Conservation (phyloP, 2,113 vertebrate genomes). For the Dipodomys ordii region DNA sequence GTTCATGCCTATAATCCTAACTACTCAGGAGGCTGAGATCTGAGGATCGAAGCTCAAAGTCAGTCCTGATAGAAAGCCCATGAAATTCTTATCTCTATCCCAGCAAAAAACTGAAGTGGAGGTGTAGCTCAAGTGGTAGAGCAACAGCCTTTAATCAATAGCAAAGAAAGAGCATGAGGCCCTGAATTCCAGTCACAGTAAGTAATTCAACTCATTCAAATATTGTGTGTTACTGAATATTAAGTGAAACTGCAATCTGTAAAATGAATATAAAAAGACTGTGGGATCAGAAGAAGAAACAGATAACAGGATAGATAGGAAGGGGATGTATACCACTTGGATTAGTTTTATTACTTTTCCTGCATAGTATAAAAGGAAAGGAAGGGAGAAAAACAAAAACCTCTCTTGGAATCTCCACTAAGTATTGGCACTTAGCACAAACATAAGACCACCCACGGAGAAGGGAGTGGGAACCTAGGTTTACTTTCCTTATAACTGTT, state of each 20-base stretch:
- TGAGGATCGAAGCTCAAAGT: no score
- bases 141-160: no score
- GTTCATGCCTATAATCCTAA: no score
- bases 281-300: not conserved
- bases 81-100: no score
- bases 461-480: constrained; percentile 9
- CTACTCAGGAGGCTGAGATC: no score
- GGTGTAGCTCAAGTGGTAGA: no score
- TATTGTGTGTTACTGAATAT: not conserved
- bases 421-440: constrained; percentile 4
- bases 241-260: not conserved
- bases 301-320: not conserved
- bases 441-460: not conserved
- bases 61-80: no score
- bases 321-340: not conserved
- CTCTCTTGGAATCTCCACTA: constrained; percentile 12
- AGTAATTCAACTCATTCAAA: not conserved
- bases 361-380: not conserved
- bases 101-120: no score
- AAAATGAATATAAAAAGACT: constrained; percentile 4
- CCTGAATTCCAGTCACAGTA: not conserved
- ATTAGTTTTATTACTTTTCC: constrained; percentile 30
- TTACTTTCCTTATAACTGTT: constrained; percentile 44
- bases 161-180: no score
- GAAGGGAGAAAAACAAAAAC: not conserved